Percentiles rank a stretch among this genome's conserved stretches.
Conservation (phyloP, 2,888 invertebrate species). For the Gibbula magus region DNA sequence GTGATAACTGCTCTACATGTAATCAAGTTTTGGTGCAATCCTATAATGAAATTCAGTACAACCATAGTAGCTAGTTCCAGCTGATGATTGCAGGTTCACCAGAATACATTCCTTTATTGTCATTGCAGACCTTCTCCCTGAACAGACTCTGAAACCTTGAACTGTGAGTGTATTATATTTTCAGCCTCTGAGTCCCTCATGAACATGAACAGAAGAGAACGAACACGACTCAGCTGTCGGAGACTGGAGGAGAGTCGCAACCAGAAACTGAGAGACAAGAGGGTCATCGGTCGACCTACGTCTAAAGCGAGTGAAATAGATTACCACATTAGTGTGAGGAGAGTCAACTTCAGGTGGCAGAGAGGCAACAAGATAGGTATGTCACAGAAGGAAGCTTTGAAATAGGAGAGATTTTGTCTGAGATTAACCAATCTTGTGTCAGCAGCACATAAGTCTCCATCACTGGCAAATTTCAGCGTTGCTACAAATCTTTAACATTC, state of each 20-base stretch:
- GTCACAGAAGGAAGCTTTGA: slow-evolving; percentile 81
- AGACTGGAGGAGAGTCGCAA: slow-evolving; percentile 82
- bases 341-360: slow-evolving; percentile 95
- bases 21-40: no score
- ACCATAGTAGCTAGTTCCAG: no score
- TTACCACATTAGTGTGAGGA: slow-evolving; percentile 84
- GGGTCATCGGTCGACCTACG: slow-evolving; percentile 82
- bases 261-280: slow-evolving; percentile 78
- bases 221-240: slow-evolving; percentile 77
- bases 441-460: no score
- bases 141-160: no score
- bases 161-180: no score
- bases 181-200: background rate
- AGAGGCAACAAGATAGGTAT: slow-evolving; percentile 88
- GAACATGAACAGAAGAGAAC: slow-evolving; percentile 33
- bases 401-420: background rate
- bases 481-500: no score
- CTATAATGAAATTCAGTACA: no score
- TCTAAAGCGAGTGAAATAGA: slow-evolving; percentile 79
- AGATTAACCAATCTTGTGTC: no score
- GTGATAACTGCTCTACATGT: no score
- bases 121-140: no score
- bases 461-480: no score
- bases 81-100: background rate
- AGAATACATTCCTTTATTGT: no score